phyloP scores from a whole-genome alignment of 2,797 vertebrate species.

The Enteromius viviparus region DNA sequence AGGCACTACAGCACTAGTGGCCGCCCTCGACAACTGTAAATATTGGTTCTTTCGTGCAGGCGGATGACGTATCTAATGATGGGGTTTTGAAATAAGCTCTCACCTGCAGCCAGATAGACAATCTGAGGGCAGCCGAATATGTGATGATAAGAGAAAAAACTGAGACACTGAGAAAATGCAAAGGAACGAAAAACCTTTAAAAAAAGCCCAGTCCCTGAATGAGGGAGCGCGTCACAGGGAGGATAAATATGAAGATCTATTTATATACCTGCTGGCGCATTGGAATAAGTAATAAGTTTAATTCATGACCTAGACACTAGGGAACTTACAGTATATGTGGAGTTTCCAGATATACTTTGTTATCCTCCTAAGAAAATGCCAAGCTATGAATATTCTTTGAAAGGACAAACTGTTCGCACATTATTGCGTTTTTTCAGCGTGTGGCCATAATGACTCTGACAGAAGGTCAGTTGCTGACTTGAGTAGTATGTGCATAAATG shows the following conservation, averaged over 20 bases:
- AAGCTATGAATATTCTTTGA: constrained; percentile 28
- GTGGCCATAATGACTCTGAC: constrained; percentile 31
- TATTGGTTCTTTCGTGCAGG: constrained; percentile 44
- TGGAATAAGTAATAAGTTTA: constrained; percentile 22
- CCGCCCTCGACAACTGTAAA: constrained; percentile 45
- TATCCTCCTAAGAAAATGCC: constrained; percentile 23
- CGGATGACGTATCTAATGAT: constrained; percentile 55
- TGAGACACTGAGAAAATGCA: constrained; percentile 18
- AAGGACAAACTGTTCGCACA: constrained; percentile 2
- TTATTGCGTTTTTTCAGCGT: constrained; percentile 14
- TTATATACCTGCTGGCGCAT: constrained; percentile 5
- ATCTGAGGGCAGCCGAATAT: constrained; percentile 18
- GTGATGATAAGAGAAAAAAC: constrained; percentile 26
- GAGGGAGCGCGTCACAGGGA: not conserved
- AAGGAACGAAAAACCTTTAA: constrained; percentile 2
- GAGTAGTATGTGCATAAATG: constrained; percentile 34
- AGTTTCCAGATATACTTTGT: constrained; percentile 3
- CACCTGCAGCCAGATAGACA: constrained; percentile 16
- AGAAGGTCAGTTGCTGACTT: constrained; percentile 30
- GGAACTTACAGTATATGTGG: constrained; percentile 5
- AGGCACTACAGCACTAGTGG: constrained; percentile 7
- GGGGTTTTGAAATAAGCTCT: constrained; percentile 42
- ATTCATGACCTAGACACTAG: constrained; percentile 27
- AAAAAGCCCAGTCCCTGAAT: not conserved
- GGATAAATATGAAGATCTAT: constrained; percentile 3